phyloP scores from a whole-genome alignment of 2,113 vertebrate genomes.

The Coracopsis vasa region DNA sequence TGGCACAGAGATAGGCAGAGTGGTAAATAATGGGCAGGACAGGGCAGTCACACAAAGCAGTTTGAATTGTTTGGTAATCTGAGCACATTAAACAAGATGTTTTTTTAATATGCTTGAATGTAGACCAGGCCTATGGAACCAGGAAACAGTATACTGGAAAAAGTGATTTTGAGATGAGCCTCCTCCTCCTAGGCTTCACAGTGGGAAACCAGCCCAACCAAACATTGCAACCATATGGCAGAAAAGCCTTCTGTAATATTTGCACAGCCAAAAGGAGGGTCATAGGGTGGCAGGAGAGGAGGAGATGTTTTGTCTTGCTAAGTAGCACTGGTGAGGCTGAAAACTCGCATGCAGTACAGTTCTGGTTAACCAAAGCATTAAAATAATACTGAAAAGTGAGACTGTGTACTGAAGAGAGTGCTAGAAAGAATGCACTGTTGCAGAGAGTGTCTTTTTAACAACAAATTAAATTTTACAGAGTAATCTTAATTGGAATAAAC shows the following conservation, averaged over 20 bases:
- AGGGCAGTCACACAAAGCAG: not conserved
- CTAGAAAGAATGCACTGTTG: not conserved
- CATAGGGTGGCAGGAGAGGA: not conserved
- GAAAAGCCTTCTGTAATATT: not conserved
- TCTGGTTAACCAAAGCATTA: not conserved
- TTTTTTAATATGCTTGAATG: not conserved
- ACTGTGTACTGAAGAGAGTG: not conserved
- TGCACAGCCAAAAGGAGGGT: not conserved
- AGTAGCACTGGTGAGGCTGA: not conserved
- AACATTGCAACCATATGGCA: not conserved
- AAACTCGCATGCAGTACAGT: not conserved
- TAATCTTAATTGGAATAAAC: not conserved
- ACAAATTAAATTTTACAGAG: not conserved
- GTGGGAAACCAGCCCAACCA: not conserved
- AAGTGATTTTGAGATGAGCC: not conserved
- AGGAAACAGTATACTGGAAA: not conserved
- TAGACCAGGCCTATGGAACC: not conserved
- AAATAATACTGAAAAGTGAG: not conserved
- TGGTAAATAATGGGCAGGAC: not conserved
- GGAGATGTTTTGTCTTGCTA: not conserved
- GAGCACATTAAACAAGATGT: not conserved
- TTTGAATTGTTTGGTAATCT: conserved; percentile 20
- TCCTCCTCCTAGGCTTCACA: not conserved
- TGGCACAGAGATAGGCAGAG: not conserved
- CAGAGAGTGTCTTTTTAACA: not conserved